Conservation (phyloP, 2,888 invertebrate genomes). For the Epistrophe grossulariae region DNA sequence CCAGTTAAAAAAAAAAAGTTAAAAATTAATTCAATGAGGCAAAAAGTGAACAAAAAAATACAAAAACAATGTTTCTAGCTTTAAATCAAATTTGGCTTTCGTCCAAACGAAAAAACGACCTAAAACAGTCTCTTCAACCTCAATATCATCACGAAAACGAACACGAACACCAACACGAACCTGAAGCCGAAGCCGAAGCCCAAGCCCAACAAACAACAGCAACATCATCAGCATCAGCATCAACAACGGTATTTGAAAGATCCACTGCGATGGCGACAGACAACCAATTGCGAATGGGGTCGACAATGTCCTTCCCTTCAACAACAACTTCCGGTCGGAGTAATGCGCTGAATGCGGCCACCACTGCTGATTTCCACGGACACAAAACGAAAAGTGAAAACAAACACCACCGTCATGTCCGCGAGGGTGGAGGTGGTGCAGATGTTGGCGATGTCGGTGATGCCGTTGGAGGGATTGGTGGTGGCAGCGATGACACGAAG, state of each 20-base stretch:
- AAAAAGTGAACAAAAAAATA: constrained; percentile 54
- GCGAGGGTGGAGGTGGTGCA: not conserved
- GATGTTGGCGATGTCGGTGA: not conserved
- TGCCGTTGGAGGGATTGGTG: constrained; percentile 2
- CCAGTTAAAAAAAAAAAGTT: not conserved
- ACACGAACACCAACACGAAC: not conserved
- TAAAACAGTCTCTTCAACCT: constrained; percentile 11
- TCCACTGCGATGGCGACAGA: constrained; percentile 50
- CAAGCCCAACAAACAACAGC: constrained; percentile 19
- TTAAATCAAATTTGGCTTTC: constrained; percentile 75
- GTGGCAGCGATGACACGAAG: constrained; percentile 51
- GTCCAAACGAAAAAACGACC: constrained; percentile 73
- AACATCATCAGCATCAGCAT: constrained; percentile 5
- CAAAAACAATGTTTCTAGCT: constrained; percentile 73
- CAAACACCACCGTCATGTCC: constrained; percentile 63
- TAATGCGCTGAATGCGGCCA: constrained; percentile 57
- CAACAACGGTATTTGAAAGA: constrained; percentile 40
- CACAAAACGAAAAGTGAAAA: constrained; percentile 62
- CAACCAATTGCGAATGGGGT: constrained; percentile 66
- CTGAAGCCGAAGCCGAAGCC: not conserved
- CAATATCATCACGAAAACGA: not conserved
- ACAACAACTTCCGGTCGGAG: constrained; percentile 65
- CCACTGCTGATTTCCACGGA: constrained; percentile 44
- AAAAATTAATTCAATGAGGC: constrained; percentile 45
- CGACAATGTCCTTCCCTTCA: constrained; percentile 67